phyloP scores from a whole-genome alignment of 2,888 invertebrate genomes.

The Gastrophysa polygoni region DNA sequence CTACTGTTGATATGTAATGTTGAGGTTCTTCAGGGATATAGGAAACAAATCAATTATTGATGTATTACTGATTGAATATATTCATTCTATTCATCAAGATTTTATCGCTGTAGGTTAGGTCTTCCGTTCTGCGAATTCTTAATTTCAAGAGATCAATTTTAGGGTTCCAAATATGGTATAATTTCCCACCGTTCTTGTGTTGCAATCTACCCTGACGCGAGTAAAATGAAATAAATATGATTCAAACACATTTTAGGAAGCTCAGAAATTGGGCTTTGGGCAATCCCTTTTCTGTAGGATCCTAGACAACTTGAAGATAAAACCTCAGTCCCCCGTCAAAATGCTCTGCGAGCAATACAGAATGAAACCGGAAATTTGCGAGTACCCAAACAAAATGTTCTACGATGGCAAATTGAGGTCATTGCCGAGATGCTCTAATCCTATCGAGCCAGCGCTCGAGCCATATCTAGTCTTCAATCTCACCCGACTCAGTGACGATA shows the following conservation, averaged over 20 bases:
- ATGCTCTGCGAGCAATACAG: conserved; percentile 77
- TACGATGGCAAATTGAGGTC: conserved; percentile 64
- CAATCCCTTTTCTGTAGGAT: conserved; percentile 81
- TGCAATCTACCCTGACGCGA: too few relatives aligned
- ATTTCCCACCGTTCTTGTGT: too few relatives aligned
- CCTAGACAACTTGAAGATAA: conserved; percentile 61
- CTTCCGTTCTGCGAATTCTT: too few relatives aligned
- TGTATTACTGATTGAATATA: too few relatives aligned
- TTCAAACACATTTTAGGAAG: conserved; percentile 61
- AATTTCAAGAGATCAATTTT: too few relatives aligned
- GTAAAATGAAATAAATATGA: background rate
- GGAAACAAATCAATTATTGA: too few relatives aligned
- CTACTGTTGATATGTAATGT: too few relatives aligned
- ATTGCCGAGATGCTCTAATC: conserved; percentile 42
- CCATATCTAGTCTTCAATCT: conserved; percentile 68
- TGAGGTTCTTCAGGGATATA: too few relatives aligned
- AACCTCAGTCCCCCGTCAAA: conserved; percentile 57
- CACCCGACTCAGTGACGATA: conserved; percentile 51
- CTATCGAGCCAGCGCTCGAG: conserved; percentile 29
- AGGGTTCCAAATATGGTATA: too few relatives aligned
- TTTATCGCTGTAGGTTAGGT: too few relatives aligned
- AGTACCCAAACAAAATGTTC: conserved; percentile 78
- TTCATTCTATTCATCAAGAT: too few relatives aligned
- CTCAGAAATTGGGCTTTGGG: conserved; percentile 71
- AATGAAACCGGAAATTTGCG: conserved; percentile 82